Evolutionary conservation across 2,888 invertebrate genomes (phyloP).

Genomic region (Escarpia spicata): DNA sequence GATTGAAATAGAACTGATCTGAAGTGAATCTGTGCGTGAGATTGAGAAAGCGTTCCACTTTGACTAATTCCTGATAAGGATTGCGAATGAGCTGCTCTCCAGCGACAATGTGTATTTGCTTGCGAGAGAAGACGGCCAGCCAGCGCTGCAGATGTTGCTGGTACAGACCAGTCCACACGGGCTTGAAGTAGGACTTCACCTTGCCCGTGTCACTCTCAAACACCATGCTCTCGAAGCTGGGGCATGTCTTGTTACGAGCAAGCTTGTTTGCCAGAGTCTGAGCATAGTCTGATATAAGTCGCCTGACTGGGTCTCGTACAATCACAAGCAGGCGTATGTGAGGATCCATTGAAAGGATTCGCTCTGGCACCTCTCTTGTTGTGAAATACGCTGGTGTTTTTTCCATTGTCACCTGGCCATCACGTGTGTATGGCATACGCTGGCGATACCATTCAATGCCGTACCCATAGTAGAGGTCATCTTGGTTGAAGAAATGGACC

Average conservation of each 20-base stretch:
- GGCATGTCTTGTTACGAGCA: neutral
- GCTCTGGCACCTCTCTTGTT: neutral
- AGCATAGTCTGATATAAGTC: neutral
- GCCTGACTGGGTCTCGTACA: slow-evolving; percentile 12
- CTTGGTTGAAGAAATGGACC: slow-evolving; percentile 72
- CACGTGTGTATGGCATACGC: neutral
- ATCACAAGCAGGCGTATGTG: neutral
- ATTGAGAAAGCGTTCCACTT: slow-evolving; percentile 59
- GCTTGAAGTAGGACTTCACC: neutral
- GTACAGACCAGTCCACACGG: slow-evolving; percentile 62
- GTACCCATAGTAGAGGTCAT: slow-evolving; percentile 76
- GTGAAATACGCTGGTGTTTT: slow-evolving; percentile 20
- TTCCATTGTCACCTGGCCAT: slow-evolving; percentile 8
- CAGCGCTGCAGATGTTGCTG: slow-evolving; percentile 84
- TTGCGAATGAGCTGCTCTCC: slow-evolving; percentile 58
- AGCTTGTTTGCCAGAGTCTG: slow-evolving; percentile 67
- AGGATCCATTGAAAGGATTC: neutral
- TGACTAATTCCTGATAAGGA: slow-evolving; percentile 56
- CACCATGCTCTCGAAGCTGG: slow-evolving; percentile 7
- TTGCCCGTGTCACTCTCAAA: neutral
- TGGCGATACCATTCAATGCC: slow-evolving; percentile 82
- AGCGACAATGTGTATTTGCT: slow-evolving; percentile 93
- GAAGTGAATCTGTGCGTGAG: slow-evolving; percentile 51
- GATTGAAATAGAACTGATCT: slow-evolving; percentile 95
- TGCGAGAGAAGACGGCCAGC: slow-evolving; percentile 90